Base-by-base conservation (phyloP, 2,113 vertebrate species). In the human (Homo sapiens) region DNA sequence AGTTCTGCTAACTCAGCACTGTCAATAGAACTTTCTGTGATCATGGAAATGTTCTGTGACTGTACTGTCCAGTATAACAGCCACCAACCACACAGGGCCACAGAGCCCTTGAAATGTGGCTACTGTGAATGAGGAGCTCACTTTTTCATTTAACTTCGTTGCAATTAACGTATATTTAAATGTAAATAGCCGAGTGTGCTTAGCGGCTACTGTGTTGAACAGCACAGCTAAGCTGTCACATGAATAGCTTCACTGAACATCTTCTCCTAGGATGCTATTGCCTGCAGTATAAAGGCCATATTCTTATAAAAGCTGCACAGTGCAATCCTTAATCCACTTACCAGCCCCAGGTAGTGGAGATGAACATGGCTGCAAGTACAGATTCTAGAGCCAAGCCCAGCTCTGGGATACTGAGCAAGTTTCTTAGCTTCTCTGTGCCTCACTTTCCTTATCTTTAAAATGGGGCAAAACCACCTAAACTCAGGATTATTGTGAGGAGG, bases 111-210 rank as follows among this genome's bases (percentile, higher is more conserved):
- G 61, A 32, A 64, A 30, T 30, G 27, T 30, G 27, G 27, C 12
- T 64, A 64, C 61, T 32, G 27, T 64, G 27, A 68, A 68, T 1
- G 32, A 82, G 76, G 40, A 83, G 35, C 14, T 55, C 12, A 64
- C 18, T 50, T 61, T 35, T 75, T 16, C 5, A 75, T 64, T 82
- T 81, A 16, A 75, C 43, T 64, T 35, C 64, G 57, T 9, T 55
- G 61, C 10, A 11, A 48, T 94, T 86, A n/a, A 80, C 32, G 20
- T 70, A 30, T 25, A 22, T 52, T 85, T 59, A 27, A 25, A 55
- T 14, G 18, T 50, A 27, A 25, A 55, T 10, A 38, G 17, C 30
- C 6, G 3, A 7, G 0, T 8, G 7, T 25, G 78, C 3, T 4
- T n/a, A 52, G 40, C 50, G n/a, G 27, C 50, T 57, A 27, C 55